These are phyloP conservation scores for Cheilosia scutellata DNA, from an alignment of 2,888 invertebrate species.

Conservation along the genomic window DNA sequence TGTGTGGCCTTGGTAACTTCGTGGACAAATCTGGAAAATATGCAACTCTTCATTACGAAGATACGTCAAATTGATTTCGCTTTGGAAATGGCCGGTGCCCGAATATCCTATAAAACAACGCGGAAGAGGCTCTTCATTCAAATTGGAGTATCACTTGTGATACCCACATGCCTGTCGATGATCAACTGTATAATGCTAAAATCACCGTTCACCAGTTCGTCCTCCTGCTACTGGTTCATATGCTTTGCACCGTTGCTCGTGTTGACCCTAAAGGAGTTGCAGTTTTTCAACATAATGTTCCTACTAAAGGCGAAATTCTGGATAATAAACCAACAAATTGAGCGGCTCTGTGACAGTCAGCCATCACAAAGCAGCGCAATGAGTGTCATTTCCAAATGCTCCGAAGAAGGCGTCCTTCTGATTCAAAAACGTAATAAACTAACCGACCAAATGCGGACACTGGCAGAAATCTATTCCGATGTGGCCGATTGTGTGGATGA, in stretches of 20 bases:
- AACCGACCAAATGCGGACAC: conserved; percentile 71
- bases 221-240: conserved; percentile 79
- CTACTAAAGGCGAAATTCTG: conserved; percentile 78
- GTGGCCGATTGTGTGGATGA: conserved; percentile 77
- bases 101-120: conserved; percentile 72
- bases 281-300: conserved; percentile 79
- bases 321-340: conserved; percentile 75
- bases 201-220: conserved; percentile 53
- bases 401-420: conserved; percentile 16
- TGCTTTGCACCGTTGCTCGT: conserved; percentile 79
- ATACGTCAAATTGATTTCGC: conserved; percentile 77
- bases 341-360: conserved; percentile 63
- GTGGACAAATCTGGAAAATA: conserved; percentile 76
- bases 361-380: conserved; percentile 20
- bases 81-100: conserved; percentile 68
- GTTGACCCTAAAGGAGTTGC: conserved; percentile 79
- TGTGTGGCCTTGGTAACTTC: conserved; percentile 76
- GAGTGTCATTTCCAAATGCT: conserved; percentile 27
- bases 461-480: conserved; percentile 77
- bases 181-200: conserved; percentile 79
- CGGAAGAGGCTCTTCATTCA: conserved; percentile 76
- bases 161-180: conserved; percentile 79
- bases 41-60: conserved; percentile 73
- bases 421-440: conserved; percentile 32
- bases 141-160: conserved; percentile 73